These are phyloP conservation scores for Acrobasis consociella DNA, from an alignment of 2,888 invertebrate genomes.

Conservation along the genomic window DNA sequence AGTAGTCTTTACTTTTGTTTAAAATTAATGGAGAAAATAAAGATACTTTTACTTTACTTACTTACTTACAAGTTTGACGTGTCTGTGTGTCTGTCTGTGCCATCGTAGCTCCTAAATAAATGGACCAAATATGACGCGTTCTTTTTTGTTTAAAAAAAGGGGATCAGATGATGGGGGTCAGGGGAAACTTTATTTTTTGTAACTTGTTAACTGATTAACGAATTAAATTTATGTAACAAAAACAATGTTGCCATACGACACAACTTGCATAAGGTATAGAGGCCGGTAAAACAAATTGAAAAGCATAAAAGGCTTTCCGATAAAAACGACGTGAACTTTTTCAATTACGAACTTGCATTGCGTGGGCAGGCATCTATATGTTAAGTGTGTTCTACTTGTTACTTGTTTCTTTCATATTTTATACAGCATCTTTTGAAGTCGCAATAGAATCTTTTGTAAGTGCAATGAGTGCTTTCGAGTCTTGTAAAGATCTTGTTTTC, in stretches of 20 bases:
- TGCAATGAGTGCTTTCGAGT: constrained; percentile 18
- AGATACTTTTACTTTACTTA: no score
- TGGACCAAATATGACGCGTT: no score
- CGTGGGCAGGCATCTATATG: constrained; percentile 50
- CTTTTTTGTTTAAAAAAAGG: no score
- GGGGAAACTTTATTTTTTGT: no score
- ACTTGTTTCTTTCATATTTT: constrained; percentile 22
- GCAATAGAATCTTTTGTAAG: neutral
- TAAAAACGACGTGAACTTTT: constrained; percentile 72
- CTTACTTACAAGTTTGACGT: no score
- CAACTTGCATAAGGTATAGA: constrained; percentile 35
- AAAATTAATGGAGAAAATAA: no score
- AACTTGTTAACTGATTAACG: no score
- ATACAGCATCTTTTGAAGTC: constrained; percentile 4
- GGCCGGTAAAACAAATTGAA: constrained; percentile 56
- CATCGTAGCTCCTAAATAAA: no score
- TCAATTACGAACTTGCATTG: constrained; percentile 80
- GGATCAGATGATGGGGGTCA: no score
- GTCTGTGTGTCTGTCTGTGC: no score
- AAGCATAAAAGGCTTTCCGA: constrained; percentile 57
- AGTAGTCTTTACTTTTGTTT: no score
- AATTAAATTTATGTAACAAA: neutral
- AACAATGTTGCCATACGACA: neutral
- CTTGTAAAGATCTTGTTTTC: constrained; percentile 8
- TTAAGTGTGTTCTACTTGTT: constrained; percentile 45